Conservation (phyloP, 1,140 invertebrate genomes). For the Holotrichia oblita region DNA sequence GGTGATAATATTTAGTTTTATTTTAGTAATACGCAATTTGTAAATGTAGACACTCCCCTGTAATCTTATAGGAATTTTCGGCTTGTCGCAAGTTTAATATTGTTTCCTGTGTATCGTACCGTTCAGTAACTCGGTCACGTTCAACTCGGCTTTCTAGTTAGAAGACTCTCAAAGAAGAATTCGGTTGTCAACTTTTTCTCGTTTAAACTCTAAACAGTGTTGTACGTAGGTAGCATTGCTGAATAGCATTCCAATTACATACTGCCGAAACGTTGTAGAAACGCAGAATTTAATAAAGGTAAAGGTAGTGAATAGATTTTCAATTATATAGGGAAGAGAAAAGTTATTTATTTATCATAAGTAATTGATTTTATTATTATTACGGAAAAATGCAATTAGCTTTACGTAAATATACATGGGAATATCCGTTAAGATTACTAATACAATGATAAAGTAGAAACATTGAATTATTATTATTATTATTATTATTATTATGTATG, state of each 20-base stretch:
- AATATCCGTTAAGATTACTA: background rate
- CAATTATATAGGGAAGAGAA: background rate
- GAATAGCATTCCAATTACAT: slow-evolving; percentile 11
- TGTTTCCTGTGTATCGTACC: background rate
- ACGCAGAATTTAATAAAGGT: background rate
- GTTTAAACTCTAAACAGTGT: slow-evolving; percentile 17
- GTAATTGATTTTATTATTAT: background rate
- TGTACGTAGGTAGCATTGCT: background rate
- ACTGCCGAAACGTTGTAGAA: background rate
- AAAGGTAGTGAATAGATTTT: background rate
- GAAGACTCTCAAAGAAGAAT: slow-evolving; percentile 12
- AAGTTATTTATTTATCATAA: background rate
- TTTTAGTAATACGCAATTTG: no score
- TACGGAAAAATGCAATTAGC: background rate
- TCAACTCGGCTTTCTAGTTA: slow-evolving; percentile 20
- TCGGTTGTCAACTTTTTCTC: slow-evolving; percentile 20
- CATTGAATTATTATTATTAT: no score
- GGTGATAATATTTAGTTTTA: no score
- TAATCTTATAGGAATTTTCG: background rate
- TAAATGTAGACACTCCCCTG: background rate
- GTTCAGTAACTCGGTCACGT: background rate
- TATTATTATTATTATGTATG: no score
- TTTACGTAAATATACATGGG: background rate
- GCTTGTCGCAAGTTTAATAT: background rate
- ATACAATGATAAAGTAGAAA: no score